Evolutionary conservation across 2,888 invertebrate species (phyloP).

Genomic region (Dryadula phaetusa): DNA sequence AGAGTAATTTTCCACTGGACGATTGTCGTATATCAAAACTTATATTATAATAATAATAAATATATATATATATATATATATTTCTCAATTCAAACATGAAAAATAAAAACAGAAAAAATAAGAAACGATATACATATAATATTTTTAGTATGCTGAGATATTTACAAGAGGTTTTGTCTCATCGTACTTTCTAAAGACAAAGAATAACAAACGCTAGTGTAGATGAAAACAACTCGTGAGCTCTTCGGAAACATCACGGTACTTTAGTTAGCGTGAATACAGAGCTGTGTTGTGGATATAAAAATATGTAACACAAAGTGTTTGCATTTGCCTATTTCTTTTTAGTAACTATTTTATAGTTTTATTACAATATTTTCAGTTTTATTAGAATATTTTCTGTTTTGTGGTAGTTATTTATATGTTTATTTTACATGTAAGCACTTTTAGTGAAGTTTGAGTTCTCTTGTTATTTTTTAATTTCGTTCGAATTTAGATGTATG

Average conservation of each 20-base stretch:
- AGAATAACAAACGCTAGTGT: conserved; percentile 17
- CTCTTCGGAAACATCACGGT: conserved; percentile 10
- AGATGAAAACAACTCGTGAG: conserved; percentile 22
- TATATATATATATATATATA: neutral
- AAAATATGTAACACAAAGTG: conserved; percentile 5
- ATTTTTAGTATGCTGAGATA: neutral
- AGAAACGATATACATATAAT: neutral
- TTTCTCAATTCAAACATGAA: no score
- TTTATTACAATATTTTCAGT: no score
- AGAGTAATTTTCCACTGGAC: no score
- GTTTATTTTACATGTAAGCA: no score
- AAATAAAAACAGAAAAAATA: no score
- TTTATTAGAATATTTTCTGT: no score
- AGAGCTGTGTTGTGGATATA: neutral
- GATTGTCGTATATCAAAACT: no score
- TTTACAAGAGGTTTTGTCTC: conserved; percentile 19
- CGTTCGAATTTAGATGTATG: no score
- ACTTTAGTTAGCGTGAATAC: conserved; percentile 5
- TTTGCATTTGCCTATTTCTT: neutral
- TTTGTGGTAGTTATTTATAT: no score
- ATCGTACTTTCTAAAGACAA: conserved; percentile 20
- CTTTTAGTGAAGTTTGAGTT: no score
- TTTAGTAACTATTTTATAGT: neutral
- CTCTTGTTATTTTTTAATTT: no score
- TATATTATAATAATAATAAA: neutral